Conservation (phyloP, 2,888 invertebrate genomes). For the Megamerina dolium region DNA sequence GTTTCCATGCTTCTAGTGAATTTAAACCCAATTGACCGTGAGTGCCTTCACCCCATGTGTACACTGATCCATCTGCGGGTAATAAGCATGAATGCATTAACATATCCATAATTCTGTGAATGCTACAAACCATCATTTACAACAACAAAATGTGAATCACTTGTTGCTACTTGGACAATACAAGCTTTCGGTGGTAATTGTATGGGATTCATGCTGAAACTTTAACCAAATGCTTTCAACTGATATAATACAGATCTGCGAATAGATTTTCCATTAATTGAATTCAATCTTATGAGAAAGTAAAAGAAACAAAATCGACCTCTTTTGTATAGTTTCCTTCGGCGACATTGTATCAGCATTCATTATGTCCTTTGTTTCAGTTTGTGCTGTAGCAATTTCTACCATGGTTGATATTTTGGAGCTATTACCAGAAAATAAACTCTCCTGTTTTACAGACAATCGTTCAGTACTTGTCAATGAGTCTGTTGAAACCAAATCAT, state of each 20-base stretch:
- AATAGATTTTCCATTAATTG: too few species aligned
- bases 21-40: constrained; percentile 62
- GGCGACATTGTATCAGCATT: constrained; percentile 43
- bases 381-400: constrained; percentile 38
- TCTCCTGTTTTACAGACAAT: constrained; percentile 15
- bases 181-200: constrained; percentile 54
- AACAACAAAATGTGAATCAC: constrained; percentile 55
- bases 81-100: too few species aligned
- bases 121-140: constrained; percentile 53
- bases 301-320: too few species aligned
- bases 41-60: constrained; percentile 63
- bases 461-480: constrained; percentile 19
- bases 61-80: constrained; percentile 56
- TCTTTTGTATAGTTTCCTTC: constrained; percentile 38
- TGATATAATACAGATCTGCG: constrained; percentile 55
- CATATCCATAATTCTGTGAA: too few species aligned
- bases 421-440: too few species aligned
- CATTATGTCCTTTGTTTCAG: constrained; percentile 43
- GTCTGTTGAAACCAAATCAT: constrained; percentile 27
- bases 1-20: constrained; percentile 50
- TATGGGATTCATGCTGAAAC: constrained; percentile 52
- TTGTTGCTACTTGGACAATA: constrained; percentile 54
- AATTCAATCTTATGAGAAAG: too few species aligned
- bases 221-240: constrained; percentile 52
- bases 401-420: constrained; percentile 9